phyloP scores from a whole-genome alignment of 2,888 invertebrate genomes.

The Harpagoxenus sublaevis region DNA sequence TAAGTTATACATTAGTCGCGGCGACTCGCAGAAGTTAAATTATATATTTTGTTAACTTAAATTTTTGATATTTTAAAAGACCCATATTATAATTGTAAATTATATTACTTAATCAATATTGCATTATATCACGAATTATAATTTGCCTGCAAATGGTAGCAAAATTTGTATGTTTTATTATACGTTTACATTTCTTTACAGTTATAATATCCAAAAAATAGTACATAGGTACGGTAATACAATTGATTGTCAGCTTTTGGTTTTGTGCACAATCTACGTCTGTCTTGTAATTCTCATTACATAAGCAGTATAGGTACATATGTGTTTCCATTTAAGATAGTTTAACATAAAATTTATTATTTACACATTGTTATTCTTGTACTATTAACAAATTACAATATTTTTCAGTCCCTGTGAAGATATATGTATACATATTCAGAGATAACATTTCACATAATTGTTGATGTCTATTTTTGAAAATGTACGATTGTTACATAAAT shows the following conservation, averaged over 20 bases:
- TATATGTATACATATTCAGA: constrained; percentile 8
- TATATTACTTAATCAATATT: neutral
- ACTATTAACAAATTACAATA: constrained; percentile 34
- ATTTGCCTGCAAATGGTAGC: neutral
- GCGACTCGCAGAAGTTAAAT: neutral
- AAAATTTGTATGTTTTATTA: neutral
- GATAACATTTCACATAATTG: neutral
- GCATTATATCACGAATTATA: neutral
- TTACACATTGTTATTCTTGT: constrained; percentile 13
- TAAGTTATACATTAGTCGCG: neutral
- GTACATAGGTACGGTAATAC: neutral
- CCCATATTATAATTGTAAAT: neutral
- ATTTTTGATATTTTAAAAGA: neutral
- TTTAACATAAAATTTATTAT: constrained; percentile 9
- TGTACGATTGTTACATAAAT: constrained; percentile 38
- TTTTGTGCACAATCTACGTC: constrained; percentile 47
- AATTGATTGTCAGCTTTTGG: neutral
- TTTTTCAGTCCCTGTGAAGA: neutral
- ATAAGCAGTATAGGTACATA: neutral
- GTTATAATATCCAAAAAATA: neutral
- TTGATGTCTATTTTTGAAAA: constrained; percentile 42
- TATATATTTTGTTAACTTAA: neutral
- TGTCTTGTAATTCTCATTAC: constrained; percentile 34
- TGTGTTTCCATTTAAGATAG: neutral
- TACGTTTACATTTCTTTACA: neutral